These are phyloP conservation scores for Phalacrocorax aristotelis DNA, from an alignment of 2,113 vertebrate genomes.

Conservation along the genomic window DNA sequence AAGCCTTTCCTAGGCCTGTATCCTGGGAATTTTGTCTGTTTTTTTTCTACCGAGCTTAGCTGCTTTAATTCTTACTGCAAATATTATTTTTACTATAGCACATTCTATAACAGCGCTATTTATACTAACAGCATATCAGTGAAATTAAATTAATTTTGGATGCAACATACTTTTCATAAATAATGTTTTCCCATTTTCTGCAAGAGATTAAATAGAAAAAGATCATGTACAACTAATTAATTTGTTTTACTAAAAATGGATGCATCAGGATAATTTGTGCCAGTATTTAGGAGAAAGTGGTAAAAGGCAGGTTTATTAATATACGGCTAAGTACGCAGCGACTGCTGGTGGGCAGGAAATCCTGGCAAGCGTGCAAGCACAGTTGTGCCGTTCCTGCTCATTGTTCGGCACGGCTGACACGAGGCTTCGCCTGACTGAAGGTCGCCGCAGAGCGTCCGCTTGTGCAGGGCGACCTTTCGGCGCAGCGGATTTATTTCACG, in stretches of 20 bases:
- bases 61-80: neutral
- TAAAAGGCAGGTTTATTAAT: neutral
- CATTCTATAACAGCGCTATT: accelerated
- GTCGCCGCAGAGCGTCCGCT: accelerated
- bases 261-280: neutral
- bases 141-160: neutral
- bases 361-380: neutral
- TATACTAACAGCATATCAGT: neutral
- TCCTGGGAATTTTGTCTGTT: neutral
- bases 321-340: accelerated
- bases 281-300: neutral
- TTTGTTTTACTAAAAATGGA: neutral
- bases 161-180: neutral
- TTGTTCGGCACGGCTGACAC: neutral
- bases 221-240: neutral
- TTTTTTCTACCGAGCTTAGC: neutral
- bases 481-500: neutral
- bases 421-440: neutral
- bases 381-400: neutral
- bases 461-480: neutral
- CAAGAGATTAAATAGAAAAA: neutral
- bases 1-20: neutral
- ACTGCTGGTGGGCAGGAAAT: neutral
- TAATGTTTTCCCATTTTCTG: neutral
- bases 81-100: neutral